phyloP scores from a whole-genome alignment of 2,113 vertebrate genomes.

The Hemiscyllium ocellatum region DNA sequence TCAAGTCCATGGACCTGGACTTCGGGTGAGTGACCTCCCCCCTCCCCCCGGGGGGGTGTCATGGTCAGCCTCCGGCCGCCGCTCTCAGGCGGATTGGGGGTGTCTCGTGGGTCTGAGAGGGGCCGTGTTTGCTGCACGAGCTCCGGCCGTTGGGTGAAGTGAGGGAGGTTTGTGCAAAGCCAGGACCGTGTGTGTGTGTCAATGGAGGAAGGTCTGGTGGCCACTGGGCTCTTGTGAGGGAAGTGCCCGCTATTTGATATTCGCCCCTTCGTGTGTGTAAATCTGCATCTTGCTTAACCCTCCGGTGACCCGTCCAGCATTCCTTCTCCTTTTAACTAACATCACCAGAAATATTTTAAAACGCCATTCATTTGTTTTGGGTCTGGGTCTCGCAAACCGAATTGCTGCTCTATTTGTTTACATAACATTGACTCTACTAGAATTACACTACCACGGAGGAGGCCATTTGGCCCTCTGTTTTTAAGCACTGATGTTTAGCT shows the following conservation, averaged over 20 bases:
- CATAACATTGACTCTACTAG: not conserved
- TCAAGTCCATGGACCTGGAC: conserved; percentile 98
- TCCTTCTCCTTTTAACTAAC: not conserved
- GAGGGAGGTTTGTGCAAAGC: not conserved
- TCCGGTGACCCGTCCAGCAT: not conserved
- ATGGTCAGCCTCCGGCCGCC: not conserved
- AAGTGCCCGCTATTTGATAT: no score
- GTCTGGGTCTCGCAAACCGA: not conserved
- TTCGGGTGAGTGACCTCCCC: conserved; percentile 73
- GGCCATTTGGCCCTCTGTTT: not conserved
- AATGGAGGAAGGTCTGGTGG: not conserved
- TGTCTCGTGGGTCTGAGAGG: not conserved
- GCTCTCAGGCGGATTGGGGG: not conserved
- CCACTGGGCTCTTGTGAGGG: not conserved
- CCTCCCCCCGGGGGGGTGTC: not conserved
- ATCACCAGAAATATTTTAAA: not conserved
- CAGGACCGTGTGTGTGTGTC: not conserved
- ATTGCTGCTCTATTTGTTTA: not conserved
- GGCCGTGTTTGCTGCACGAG: not conserved
- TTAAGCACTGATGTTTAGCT: not conserved
- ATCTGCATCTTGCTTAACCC: not conserved
- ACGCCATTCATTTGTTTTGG: not conserved
- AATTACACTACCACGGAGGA: not conserved
- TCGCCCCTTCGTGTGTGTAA: not conserved
- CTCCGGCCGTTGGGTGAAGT: no score